A percentile compares a stretch with the other conserved stretches of the same genome.
Evolutionary conservation across 2,113 vertebrate genomes (phyloP).

Genomic region (Scomber japonicus): DNA sequence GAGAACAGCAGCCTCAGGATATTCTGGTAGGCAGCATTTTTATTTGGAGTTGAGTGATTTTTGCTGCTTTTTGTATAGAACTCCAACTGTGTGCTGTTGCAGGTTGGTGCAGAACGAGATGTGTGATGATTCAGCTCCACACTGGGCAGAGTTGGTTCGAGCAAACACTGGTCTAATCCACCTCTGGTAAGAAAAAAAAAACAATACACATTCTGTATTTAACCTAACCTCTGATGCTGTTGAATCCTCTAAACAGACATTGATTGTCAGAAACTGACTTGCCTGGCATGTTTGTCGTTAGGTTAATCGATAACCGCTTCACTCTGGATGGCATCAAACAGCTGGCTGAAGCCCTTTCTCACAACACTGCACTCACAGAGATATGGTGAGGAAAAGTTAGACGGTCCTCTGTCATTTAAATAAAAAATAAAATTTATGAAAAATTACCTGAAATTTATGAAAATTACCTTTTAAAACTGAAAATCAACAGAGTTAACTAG

Average conservation of each 20-base stretch:
- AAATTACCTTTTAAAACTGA: too few species aligned
- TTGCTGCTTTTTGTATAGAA: not conserved
- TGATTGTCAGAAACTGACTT: not conserved
- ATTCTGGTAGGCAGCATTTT: conserved; percentile 87
- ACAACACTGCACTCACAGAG: conserved; percentile 80
- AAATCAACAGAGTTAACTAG: too few species aligned
- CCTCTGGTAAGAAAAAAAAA: conserved; percentile 74
- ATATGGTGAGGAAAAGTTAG: conserved; percentile 76
- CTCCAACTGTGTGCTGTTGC: conserved; percentile 12
- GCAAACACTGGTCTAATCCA: conserved; percentile 74
- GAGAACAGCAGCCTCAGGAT: conserved; percentile 88
- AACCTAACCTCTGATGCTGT: too few species aligned
- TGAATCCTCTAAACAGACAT: not conserved
- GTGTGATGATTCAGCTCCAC: conserved; percentile 75
- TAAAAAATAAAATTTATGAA: too few species aligned
- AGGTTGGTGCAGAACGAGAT: conserved; percentile 85
- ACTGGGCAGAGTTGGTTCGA: conserved; percentile 69
- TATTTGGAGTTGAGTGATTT: not conserved
- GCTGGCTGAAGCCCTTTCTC: conserved; percentile 67
- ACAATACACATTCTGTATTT: not conserved
- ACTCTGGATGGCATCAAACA: conserved; percentile 68
- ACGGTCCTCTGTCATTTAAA: too few species aligned
- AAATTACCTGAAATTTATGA: too few species aligned
- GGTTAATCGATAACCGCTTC: conserved; percentile 82
- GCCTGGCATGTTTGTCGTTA: conserved; percentile 47